Base-by-base conservation (phyloP, 2,113 vertebrate genomes). In the mouse (Mus musculus) region DNA sequence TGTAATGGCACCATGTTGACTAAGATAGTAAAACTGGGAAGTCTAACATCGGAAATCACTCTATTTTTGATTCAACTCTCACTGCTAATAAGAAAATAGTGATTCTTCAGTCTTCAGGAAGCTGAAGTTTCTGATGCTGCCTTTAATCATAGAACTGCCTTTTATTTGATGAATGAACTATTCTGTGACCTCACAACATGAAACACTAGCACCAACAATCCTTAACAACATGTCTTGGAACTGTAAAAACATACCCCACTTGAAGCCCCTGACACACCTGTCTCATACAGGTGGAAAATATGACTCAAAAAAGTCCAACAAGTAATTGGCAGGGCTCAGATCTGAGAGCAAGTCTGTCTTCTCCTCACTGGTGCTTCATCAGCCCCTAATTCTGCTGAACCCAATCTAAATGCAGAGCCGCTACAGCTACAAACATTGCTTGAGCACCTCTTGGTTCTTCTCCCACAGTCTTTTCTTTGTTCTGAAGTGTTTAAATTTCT, bases 221-320 rank as follows among this genome's bases (percentile, higher is more conserved):
- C 52, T 89, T 39, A 88, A 24, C 1, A 71, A 26, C 39, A 28
- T 42, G 28, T 69, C 30, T 36, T 54, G 73, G 59, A 17, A 17
- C 52, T 81, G 49, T 89, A 67, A 36, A 30, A 67, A 71, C 42
- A 77, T 88, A 65, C 78, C n/a, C 56, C 46, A 69, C 33, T 12
- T 65, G 90, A 89, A 95, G 46, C 8, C 86, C 69, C 67, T 67
- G 49, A 86, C n/a, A 67, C 61, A 6, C 28, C 52, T 85, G 5
- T 94, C 90, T 95, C 76, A 86, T 8, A 67, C 49, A 72, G 52
- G 52, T 6, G 42, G 67, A 77, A 96, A 93, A 87, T 88, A 24
- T 77, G 26, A 6, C 42, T 71, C 10, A 69, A 33, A 89, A 93
- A 89, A 42, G 10, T 89, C 73, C 67, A 88, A 77, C 46, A 42